Base-by-base conservation (phyloP, 2,797 vertebrate species). In the Falco peregrinus region DNA sequence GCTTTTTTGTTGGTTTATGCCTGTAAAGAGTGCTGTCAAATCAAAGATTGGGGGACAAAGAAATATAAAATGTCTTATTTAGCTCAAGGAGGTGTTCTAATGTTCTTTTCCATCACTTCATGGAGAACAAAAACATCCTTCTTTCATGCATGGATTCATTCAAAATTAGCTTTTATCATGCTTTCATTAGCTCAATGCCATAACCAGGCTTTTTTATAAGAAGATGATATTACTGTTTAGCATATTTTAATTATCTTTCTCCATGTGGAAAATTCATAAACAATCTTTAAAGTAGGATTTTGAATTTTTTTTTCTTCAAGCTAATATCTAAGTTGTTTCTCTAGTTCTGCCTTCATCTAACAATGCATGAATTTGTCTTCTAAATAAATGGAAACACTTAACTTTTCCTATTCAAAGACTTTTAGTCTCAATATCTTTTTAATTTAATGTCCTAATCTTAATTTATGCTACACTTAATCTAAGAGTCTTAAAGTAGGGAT, bases 191-290 rank as follows among this genome's bases (percentile, higher is more conserved):
- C 39, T 87, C 28, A 76, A 41, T 70, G 48, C 21, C 64, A 41
- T 76, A 73, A 48, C 51, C 43, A 73, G 26, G 26, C 5, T 39
- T 76, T 91, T 83, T 93, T 28, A 69, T 48, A 57, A 37, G n/a
- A 65, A 82, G 28, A 69, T 81, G 29, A 61, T 70, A 76, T 28
- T 73, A 79, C 67, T 87, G 25, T 83, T 96, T 95, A 92, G 51
- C 89, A 92, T 92, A 95, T 92, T 95, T 93, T 93, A 91, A 93
- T 93, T 95, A 85, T 87, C 63, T 89, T 89, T 85, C 26, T 87
- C 43, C 63, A 63, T 45, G 81, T 80, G 64, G 82, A 95, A 95
- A 87, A 79, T 89, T 73, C 21, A 39, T 75, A 54, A 54, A 71
- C 5, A 60, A 43, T 24, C 11, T 71, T 47, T 71, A 75, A 92